Evolutionary conservation across 2,113 vertebrate species (phyloP).

Genomic region (Hyperoodon ampullatus): DNA sequence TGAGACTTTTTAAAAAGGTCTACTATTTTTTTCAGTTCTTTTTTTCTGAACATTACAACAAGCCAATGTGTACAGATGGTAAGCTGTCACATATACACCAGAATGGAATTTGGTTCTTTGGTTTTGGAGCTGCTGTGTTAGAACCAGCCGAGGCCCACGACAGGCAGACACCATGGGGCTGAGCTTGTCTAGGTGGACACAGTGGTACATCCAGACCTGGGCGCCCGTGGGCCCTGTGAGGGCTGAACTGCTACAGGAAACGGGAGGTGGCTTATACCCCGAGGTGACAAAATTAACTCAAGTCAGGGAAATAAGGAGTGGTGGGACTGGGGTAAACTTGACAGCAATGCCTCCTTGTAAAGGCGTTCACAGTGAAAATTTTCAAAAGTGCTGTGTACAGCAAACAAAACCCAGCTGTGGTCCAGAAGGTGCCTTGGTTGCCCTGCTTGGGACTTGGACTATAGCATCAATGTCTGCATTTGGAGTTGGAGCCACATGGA

Average conservation of each 20-base stretch:
- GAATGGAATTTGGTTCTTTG: neutral
- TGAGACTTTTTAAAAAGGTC: neutral
- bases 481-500: neutral
- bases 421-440: neutral
- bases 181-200: neutral
- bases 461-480: rapidly evolving
- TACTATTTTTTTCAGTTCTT: neutral
- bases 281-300: neutral
- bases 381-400: neutral
- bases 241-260: neutral
- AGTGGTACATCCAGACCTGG: neutral
- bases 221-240: rapidly evolving
- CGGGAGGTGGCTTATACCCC: neutral
- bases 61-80: too few species aligned
- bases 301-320: neutral
- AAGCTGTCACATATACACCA: neutral
- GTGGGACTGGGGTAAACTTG: too few species aligned
- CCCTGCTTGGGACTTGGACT: neutral
- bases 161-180: rapidly evolving
- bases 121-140: neutral
- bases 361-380: neutral
- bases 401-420: neutral
- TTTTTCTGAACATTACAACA: neutral
- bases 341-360: neutral
- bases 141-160: rapidly evolving